A percentile compares a stretch with the other conserved stretches of the same genome.
phyloP scores from a whole-genome alignment of 2,888 invertebrate species.

The Hypercompe scribonia region DNA sequence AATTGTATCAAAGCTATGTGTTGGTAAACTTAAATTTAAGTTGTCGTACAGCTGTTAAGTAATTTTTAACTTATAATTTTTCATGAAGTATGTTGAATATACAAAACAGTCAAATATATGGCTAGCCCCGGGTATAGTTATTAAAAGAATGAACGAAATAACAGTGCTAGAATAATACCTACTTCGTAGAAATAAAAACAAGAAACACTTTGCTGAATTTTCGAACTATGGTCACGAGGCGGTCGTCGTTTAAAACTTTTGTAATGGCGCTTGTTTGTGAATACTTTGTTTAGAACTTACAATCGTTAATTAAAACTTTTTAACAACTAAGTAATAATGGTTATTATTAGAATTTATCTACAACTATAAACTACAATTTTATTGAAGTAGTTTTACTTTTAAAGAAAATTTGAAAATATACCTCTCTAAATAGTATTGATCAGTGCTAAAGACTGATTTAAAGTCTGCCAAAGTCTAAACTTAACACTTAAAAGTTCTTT shows the following conservation, averaged over 20 bases:
- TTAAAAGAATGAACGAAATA: neutral
- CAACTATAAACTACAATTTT: neutral
- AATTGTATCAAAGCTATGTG: neutral
- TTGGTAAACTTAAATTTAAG: neutral
- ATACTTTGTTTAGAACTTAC: slow-evolving; percentile 28
- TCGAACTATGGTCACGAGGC: slow-evolving; percentile 15
- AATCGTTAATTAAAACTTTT: slow-evolving; percentile 44
- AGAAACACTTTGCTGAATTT: neutral
- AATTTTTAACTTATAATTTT: neutral
- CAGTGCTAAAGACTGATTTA: neutral
- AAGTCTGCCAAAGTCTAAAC: neutral
- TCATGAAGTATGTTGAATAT: neutral
- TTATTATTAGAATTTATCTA: neutral
- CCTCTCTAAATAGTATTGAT: neutral
- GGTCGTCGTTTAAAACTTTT: slow-evolving; percentile 33
- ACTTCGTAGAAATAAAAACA: slow-evolving; percentile 1
- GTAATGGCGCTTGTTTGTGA: slow-evolving; percentile 14
- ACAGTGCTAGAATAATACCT: neutral
- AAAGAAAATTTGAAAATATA: neutral
- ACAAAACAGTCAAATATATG: too few relatives aligned
- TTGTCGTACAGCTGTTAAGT: neutral
- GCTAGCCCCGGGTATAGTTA: neutral
- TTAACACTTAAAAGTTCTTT: neutral
- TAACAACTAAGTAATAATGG: slow-evolving; percentile 8
- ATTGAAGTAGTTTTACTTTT: neutral